Percentiles rank a stretch among this genome's conserved stretches.
Conservation (phyloP, 2,888 invertebrate species). For the Allygus modestus region DNA sequence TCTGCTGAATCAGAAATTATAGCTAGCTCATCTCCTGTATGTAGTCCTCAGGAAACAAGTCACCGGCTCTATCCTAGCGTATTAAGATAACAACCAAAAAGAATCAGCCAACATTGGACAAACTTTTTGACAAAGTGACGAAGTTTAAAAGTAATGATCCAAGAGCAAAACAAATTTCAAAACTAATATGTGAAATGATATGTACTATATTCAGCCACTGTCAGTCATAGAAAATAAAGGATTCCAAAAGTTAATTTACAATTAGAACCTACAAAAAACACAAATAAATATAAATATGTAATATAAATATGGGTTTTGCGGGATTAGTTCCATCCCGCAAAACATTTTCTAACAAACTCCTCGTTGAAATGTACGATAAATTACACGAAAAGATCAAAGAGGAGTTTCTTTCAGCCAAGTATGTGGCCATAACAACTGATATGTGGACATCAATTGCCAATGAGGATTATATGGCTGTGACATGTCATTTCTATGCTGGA, state of each 20-base stretch:
- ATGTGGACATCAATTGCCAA: slow-evolving; percentile 28
- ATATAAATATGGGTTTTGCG: too few species aligned
- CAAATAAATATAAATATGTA: too few species aligned
- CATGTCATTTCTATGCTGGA: neutral
- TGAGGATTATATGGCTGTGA: slow-evolving; percentile 4
- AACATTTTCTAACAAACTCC: neutral
- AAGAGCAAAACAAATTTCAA: neutral
- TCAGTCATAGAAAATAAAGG: neutral
- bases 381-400: neutral
- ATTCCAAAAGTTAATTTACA: neutral
- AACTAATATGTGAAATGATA: neutral
- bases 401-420: neutral
- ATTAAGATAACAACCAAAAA: too few species aligned
- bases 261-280: too few species aligned
- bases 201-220: neutral
- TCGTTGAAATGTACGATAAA: neutral
- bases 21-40: too few species aligned
- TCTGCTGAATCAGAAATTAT: too few species aligned
- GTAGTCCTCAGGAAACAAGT: too few species aligned
- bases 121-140: neutral
- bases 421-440: neutral
- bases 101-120: too few species aligned
- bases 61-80: too few species aligned
- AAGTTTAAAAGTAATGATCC: neutral
- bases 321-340: neutral